A percentile compares a stretch with the other conserved stretches of the same genome.
These are phyloP conservation scores for Zeugodacus cucurbitae DNA, from an alignment of 1,140 invertebrate species.

Conservation along the genomic window DNA sequence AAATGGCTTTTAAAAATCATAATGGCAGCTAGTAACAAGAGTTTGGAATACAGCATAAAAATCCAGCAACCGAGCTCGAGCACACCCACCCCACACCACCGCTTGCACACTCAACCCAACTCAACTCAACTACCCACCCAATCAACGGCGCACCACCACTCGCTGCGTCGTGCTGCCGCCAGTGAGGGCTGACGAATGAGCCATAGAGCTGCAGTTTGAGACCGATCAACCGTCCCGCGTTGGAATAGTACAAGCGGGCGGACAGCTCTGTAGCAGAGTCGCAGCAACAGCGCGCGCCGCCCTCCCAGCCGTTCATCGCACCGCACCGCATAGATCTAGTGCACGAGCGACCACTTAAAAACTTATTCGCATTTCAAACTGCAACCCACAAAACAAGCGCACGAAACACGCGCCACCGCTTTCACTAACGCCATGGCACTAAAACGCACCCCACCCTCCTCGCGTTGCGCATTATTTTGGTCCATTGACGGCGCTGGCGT, in stretches of 20 bases:
- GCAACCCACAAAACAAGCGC: slow-evolving; percentile 45
- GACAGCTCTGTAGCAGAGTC: background rate
- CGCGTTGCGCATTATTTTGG: slow-evolving; percentile 63
- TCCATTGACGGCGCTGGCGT: slow-evolving; percentile 60
- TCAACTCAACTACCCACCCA: background rate
- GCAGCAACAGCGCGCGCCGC: background rate
- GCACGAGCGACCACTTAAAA: slow-evolving; percentile 44
- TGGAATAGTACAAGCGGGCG: background rate
- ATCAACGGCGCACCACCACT: background rate
- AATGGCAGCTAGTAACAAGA: slow-evolving; percentile 66
- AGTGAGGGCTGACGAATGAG: background rate
- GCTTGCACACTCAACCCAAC: background rate
- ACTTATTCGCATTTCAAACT: slow-evolving; percentile 52
- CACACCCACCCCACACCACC: background rate
- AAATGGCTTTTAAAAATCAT: slow-evolving; percentile 67
- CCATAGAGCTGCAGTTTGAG: background rate
- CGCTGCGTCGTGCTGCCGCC: background rate
- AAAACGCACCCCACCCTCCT: slow-evolving; percentile 23
- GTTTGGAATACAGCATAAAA: slow-evolving; percentile 50
- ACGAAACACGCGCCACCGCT: background rate
- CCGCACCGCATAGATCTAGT: background rate
- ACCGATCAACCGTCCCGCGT: background rate
- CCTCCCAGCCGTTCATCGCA: background rate
- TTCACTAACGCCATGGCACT: slow-evolving; percentile 31
- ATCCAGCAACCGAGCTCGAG: slow-evolving; percentile 45